These are phyloP conservation scores for Tanypteryx hageni DNA, from an alignment of 2,888 invertebrate species.

Conservation along the genomic window DNA sequence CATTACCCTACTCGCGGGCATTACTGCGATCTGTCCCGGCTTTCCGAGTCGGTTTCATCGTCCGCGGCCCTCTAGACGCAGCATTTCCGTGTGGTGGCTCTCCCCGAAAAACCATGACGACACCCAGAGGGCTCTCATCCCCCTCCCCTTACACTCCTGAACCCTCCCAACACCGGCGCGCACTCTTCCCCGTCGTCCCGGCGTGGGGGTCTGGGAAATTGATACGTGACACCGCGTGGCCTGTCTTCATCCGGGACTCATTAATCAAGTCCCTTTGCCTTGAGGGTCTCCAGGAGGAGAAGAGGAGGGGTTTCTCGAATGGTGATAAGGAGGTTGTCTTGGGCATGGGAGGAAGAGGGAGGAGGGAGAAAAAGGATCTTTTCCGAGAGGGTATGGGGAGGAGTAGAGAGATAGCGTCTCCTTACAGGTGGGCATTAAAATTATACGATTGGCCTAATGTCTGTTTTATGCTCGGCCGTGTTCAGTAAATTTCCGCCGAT, in stretches of 20 bases:
- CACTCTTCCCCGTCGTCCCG: not conserved
- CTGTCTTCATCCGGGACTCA: constrained; percentile 56
- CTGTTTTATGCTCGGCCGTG: constrained; percentile 34
- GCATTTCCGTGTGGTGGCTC: not conserved
- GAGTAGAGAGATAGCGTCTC: not conserved
- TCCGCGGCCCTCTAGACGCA: not conserved
- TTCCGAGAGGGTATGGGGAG: not conserved
- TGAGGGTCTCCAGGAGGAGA: not conserved
- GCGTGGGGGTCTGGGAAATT: constrained; percentile 31
- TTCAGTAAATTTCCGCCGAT: constrained; percentile 32
- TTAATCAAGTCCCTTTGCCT: constrained; percentile 56
- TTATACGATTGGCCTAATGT: constrained; percentile 57
- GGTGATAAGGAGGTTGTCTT: constrained; percentile 35
- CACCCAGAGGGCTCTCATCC: not conserved
- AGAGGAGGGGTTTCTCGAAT: not conserved
- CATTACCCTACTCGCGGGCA: not conserved
- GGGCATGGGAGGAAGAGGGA: not conserved
- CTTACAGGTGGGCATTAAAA: constrained; percentile 44
- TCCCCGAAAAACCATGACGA: not conserved
- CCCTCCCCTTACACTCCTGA: too few species aligned
- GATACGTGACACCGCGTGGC: constrained; percentile 62
- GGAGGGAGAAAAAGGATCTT: not conserved
- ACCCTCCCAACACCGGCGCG: too few species aligned
- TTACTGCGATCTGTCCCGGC: not conserved
- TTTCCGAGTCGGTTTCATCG: not conserved